Percentiles rank a stretch among this genome's conserved stretches.
These are phyloP conservation scores for Spodoptera frugiperda DNA, from an alignment of 1,140 invertebrate genomes.

Conservation along the genomic window DNA sequence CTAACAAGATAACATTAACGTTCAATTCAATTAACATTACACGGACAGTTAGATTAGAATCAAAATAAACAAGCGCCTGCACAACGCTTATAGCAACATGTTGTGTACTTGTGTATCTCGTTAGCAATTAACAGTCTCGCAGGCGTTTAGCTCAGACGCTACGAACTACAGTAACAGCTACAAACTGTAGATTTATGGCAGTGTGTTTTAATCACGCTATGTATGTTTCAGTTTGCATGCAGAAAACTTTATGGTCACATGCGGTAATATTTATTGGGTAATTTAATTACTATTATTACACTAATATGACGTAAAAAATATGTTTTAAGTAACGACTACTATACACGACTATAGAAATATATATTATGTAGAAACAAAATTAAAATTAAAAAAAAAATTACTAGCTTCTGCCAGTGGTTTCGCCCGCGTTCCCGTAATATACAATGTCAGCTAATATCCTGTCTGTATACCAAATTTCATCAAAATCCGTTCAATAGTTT, in stretches of 20 bases:
- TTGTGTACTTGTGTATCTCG: constrained; percentile 10
- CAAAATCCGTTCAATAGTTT: too few relatives aligned
- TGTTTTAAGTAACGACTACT: too few relatives aligned
- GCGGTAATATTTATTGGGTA: not conserved
- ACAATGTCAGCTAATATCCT: too few relatives aligned
- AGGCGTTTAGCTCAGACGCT: constrained; percentile 24
- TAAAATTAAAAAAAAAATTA: too few relatives aligned
- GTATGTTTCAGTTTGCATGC: not conserved
- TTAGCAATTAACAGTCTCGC: constrained; percentile 35
- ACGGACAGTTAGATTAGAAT: not conserved
- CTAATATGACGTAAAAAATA: too few relatives aligned
- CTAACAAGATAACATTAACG: not conserved
- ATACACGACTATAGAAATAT: too few relatives aligned
- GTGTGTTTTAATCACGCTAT: constrained; percentile 10
- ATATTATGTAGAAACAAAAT: too few relatives aligned
- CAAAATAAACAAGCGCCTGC: constrained; percentile 40
- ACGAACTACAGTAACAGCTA: not conserved
- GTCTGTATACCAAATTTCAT: too few relatives aligned
- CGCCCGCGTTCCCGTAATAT: too few relatives aligned
- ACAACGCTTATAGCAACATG: constrained; percentile 15
- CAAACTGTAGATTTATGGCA: constrained; percentile 28
- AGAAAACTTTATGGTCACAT: not conserved
- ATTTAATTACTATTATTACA: too few relatives aligned
- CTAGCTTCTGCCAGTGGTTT: too few relatives aligned
- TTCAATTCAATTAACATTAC: not conserved